phyloP scores from a whole-genome alignment of 2,888 invertebrate species.

The Leucophenga montana region DNA sequence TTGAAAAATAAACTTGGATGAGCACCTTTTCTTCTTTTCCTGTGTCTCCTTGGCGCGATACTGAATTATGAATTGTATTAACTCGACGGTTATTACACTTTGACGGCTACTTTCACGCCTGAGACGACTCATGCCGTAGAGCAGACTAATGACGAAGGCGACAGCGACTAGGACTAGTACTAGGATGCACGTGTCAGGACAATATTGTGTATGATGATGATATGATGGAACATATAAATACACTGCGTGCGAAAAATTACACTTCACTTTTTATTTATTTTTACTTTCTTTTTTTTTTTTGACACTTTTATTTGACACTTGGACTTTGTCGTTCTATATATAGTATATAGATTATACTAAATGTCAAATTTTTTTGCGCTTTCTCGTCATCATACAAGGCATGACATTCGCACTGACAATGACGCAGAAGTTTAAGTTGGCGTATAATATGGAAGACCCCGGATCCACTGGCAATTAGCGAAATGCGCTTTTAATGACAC shows the following conservation, averaged over 20 bases:
- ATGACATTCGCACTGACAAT: no score
- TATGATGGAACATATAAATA: no score
- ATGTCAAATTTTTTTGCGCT: conserved; percentile 19
- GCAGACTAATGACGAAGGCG: conserved; percentile 29
- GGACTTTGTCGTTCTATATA: neutral
- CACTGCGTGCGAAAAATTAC: neutral
- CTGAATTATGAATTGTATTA: conserved; percentile 73
- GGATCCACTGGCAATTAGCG: conserved; percentile 48
- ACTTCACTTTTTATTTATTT: neutral
- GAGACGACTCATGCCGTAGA: conserved; percentile 65
- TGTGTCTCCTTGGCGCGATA: conserved; percentile 70
- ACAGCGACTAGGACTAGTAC: conserved; percentile 46
- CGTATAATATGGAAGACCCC: no score
- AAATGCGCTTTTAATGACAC: conserved; percentile 62
- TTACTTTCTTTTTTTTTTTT: neutral
- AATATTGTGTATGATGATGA: neutral
- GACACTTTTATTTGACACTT: no score
- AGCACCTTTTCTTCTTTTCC: conserved; percentile 70
- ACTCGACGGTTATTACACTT: conserved; percentile 71
- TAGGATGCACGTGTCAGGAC: neutral
- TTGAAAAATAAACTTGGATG: neutral
- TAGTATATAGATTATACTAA: neutral
- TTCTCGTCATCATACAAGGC: conserved; percentile 4
- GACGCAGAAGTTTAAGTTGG: no score
- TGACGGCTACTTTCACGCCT: conserved; percentile 68